A percentile compares a stretch with the other conserved stretches of the same genome.
Evolutionary conservation across 2,797 vertebrate species (phyloP).

Genomic region (Gila robusta): DNA sequence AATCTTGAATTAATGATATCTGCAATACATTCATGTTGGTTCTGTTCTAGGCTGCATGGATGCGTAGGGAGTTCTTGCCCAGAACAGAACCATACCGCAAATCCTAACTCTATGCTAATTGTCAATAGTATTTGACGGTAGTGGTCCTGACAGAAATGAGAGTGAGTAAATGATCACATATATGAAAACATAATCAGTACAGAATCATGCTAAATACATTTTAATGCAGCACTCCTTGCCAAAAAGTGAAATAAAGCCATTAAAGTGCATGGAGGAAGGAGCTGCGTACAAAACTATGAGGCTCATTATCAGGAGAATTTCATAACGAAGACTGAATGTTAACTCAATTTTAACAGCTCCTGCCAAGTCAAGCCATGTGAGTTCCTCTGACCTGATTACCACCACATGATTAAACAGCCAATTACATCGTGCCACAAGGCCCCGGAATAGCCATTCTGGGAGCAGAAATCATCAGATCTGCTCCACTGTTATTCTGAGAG

Average conservation of each 20-base stretch:
- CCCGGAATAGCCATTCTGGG: constrained; percentile 28
- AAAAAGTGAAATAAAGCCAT: constrained; percentile 16
- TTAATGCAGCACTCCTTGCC: neutral
- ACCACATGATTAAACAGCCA: constrained; percentile 59
- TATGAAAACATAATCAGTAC: neutral
- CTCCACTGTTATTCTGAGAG: constrained; percentile 11
- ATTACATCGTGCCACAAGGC: constrained; percentile 33
- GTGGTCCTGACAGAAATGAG: too few relatives aligned
- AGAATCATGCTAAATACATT: neutral
- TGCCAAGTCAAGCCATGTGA: constrained; percentile 47
- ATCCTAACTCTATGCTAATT: too few relatives aligned
- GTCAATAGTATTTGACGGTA: too few relatives aligned
- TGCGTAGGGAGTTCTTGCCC: too few relatives aligned
- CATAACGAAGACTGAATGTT: constrained; percentile 50
- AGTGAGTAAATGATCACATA: neutral
- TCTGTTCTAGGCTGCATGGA: too few relatives aligned
- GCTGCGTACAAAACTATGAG: constrained; percentile 49
- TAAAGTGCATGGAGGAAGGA: neutral
- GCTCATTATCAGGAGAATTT: constrained; percentile 57
- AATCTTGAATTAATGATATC: too few relatives aligned
- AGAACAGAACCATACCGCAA: too few relatives aligned
- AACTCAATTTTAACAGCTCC: constrained; percentile 56
- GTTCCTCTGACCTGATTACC: constrained; percentile 54
- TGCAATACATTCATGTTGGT: too few relatives aligned
- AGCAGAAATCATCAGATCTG: constrained; percentile 39